Conservation (phyloP, 2,888 invertebrate genomes). For the Calliopum simillimum region DNA sequence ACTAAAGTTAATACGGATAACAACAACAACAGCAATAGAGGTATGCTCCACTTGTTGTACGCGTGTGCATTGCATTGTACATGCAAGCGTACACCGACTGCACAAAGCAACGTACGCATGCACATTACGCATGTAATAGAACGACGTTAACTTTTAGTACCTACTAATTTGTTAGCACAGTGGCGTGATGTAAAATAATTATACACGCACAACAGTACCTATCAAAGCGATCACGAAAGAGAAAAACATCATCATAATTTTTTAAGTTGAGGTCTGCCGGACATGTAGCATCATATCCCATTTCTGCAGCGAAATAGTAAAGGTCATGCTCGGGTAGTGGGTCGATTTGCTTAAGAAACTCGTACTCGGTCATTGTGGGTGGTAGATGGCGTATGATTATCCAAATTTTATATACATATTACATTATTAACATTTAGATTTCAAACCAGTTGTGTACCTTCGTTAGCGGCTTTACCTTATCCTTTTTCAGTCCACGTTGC, state of each 20-base stretch:
- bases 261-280: constrained; percentile 93
- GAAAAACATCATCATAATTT: constrained; percentile 85
- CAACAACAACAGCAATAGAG: no score
- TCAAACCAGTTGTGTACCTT: constrained; percentile 42
- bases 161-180: no score
- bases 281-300: constrained; percentile 77
- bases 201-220: no score
- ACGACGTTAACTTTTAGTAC: no score
- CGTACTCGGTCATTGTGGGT: constrained; percentile 88
- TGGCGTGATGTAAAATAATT: no score
- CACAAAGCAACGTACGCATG: no score
- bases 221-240: constrained; percentile 95
- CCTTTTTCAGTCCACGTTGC: constrained; percentile 47
- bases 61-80: no score
- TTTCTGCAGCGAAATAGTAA: constrained; percentile 87
- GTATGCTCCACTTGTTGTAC: no score
- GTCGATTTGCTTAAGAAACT: constrained; percentile 90
- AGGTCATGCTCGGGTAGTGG: constrained; percentile 93
- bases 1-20: no score
- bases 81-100: no score
- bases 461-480: constrained; percentile 52
- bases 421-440: no score
- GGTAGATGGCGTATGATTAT: constrained; percentile 92
- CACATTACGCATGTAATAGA: no score
- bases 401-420: constrained; percentile 68